Conservation (phyloP, 1,140 invertebrate genomes). For the Xylocopa sonorina region DNA sequence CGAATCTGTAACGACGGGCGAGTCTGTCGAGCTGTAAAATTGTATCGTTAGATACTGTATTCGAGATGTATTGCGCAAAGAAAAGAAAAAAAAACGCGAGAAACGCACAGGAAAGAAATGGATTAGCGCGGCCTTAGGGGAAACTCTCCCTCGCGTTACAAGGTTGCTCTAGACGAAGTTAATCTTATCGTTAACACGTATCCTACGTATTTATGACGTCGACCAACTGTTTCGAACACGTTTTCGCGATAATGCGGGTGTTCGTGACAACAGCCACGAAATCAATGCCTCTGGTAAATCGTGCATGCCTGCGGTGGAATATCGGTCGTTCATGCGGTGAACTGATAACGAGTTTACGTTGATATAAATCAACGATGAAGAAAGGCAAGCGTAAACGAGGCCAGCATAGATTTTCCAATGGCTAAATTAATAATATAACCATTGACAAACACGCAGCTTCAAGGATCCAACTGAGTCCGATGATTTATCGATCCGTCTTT, state of each 20-base stretch:
- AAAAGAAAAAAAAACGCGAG: too few relatives aligned
- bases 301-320: not conserved
- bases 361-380: conserved; percentile 27
- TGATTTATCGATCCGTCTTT: not conserved
- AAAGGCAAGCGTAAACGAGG: conserved; percentile 1
- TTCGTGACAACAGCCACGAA: conserved; percentile 21
- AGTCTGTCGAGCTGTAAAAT: too few relatives aligned
- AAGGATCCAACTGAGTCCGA: not conserved
- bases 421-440: not conserved
- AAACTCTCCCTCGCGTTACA: not conserved
- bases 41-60: too few relatives aligned
- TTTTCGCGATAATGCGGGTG: conserved; percentile 40
- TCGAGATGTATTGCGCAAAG: too few relatives aligned
- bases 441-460: not conserved
- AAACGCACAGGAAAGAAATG: not conserved
- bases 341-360: not conserved
- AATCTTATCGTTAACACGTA: conserved; percentile 23
- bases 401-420: not conserved
- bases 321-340: conserved; percentile 16
- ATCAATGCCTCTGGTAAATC: conserved; percentile 25
- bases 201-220: conserved; percentile 14
- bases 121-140: not conserved
- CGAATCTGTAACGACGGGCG: not conserved
- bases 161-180: not conserved
- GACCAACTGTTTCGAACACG: conserved; percentile 24